Percentiles rank a stretch among this genome's conserved stretches.
phyloP scores from a whole-genome alignment of 1,140 invertebrate species.

The Drosophila quadrilineata region DNA sequence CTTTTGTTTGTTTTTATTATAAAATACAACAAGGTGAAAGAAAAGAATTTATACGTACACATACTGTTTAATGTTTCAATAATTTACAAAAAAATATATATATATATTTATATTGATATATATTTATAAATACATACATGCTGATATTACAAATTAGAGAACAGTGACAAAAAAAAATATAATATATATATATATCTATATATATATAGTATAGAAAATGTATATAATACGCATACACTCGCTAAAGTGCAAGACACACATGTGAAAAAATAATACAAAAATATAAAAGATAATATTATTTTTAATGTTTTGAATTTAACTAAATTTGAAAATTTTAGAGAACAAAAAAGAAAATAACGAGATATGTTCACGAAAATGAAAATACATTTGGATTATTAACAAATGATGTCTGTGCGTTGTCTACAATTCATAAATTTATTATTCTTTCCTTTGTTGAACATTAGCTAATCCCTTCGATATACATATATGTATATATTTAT shows the following conservation, averaged over 20 bases:
- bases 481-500: conserved; percentile 15
- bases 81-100: conserved; percentile 33
- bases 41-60: conserved; percentile 48
- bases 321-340: conserved; percentile 50
- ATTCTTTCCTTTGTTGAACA: conserved; percentile 34
- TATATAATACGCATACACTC: not conserved
- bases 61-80: conserved; percentile 37
- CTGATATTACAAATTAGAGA: conserved; percentile 43
- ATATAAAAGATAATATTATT: conserved; percentile 37
- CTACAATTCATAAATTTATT: conserved; percentile 39
- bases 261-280: conserved; percentile 27
- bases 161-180: conserved; percentile 31
- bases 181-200: too few species aligned
- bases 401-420: conserved; percentile 42
- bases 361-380: conserved; percentile 7
- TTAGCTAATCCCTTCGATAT: conserved; percentile 46
- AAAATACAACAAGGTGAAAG: conserved; percentile 64
- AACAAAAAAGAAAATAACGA: conserved; percentile 11
- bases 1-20: conserved; percentile 52
- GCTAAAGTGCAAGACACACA: conserved; percentile 11
- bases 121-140: conserved; percentile 34
- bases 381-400: conserved; percentile 20
- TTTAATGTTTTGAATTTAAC: conserved; percentile 56
- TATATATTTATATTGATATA: conserved; percentile 14
- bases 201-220: conserved; percentile 18